phyloP scores from a whole-genome alignment of 1,140 invertebrate species.

The Marisa cornuarietis region DNA sequence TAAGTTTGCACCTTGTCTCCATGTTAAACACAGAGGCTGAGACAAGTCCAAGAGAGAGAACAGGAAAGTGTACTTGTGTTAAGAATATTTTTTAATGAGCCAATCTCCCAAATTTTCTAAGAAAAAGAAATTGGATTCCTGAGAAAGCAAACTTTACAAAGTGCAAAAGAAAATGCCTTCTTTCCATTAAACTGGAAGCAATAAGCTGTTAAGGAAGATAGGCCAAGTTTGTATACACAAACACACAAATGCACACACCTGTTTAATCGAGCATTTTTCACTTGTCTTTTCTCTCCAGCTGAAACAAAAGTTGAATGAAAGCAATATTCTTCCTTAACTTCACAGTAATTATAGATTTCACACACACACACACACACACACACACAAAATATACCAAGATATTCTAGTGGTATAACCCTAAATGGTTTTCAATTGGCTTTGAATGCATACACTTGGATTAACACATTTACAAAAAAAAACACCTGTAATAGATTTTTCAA shows the following conservation, averaged over 20 bases:
- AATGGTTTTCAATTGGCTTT: too few species aligned
- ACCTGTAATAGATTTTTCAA: too few species aligned
- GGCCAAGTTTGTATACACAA: conserved; percentile 7
- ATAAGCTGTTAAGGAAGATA: conserved; percentile 4
- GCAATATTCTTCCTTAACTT: not conserved
- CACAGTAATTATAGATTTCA: not conserved
- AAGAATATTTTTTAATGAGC: not conserved
- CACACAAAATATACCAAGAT: not conserved
- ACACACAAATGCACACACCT: conserved; percentile 38
- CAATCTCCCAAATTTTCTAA: not conserved
- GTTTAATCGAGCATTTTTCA: conserved; percentile 43
- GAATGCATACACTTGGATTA: too few species aligned
- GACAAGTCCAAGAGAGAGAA: not conserved
- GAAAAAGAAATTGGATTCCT: not conserved
- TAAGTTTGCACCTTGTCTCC: too few species aligned
- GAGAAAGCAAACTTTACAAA: not conserved
- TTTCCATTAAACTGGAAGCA: conserved; percentile 14
- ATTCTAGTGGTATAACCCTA: too few species aligned
- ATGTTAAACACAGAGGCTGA: too few species aligned
- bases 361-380: conserved; percentile 13
- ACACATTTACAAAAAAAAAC: too few species aligned
- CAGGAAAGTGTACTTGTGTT: not conserved
- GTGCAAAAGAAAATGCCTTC: not conserved
- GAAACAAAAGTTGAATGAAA: conserved; percentile 5
- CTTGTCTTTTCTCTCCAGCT: conserved; percentile 29